These are phyloP conservation scores for Petrocephalus schoutedeni DNA, from an alignment of 2,797 vertebrate species.

Conservation along the genomic window DNA sequence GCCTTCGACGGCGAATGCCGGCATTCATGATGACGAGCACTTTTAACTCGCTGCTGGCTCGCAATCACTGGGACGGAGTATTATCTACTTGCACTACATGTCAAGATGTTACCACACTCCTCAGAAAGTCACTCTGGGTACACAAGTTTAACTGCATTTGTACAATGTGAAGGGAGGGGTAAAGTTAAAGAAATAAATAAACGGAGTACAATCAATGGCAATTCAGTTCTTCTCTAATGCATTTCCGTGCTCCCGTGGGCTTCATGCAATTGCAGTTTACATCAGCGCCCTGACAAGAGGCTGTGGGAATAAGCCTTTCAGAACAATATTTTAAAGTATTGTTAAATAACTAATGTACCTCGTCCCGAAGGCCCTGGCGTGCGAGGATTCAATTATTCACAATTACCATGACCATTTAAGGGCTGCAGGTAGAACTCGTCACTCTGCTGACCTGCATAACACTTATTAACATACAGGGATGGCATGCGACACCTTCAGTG, in stretches of 20 bases:
- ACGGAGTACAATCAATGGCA: conserved; percentile 13
- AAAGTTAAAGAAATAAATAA: neutral
- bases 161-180: neutral
- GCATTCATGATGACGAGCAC: neutral
- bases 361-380: neutral
- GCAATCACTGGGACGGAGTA: neutral
- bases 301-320: conserved; percentile 22
- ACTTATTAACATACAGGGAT: conserved; percentile 10
- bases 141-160: conserved; percentile 1
- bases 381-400: conserved; percentile 15
- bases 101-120: neutral
- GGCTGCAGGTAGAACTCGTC: neutral
- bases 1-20: neutral
- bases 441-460: neutral
- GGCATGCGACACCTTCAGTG: neutral
- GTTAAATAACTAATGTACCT: conserved; percentile 22
- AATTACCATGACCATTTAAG: conserved; percentile 19
- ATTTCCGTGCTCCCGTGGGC: conserved; percentile 2
- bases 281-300: conserved; percentile 8
- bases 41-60: neutral
- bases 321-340: conserved; percentile 20
- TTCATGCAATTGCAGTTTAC: conserved; percentile 5
- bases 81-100: neutral
- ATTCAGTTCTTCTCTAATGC: conserved; percentile 16
- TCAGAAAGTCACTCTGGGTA: neutral